Evolutionary conservation across 2,113 vertebrate genomes (phyloP), one percentile per base, ranked within the genome.

Genomic region (Turnix velox): DNA sequence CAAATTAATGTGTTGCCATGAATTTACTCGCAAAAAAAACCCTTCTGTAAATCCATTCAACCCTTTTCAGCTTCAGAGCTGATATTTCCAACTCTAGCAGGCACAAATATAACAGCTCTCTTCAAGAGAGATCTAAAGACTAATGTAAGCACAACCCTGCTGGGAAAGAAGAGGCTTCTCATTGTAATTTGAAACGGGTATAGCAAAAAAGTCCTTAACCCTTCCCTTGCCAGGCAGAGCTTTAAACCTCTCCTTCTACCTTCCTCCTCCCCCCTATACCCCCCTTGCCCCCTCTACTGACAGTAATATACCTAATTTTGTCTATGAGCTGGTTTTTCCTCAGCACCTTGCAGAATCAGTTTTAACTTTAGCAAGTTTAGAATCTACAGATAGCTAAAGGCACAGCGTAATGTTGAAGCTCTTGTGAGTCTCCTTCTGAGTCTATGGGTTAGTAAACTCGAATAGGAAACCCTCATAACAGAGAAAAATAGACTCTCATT

Each of bases 121-220:
- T 97, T 98, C 98, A 97, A 97, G 96, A 97, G 97, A 98, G 97
- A 97, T 98, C 98, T 98, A 98, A 98, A 98, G 98, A 98, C 98
- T 98, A 98, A 98, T 98, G 98, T 98, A 98, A 98, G 98, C 97
- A 98, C 97, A 98, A 98, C 98, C 98, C 98, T 96, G 98, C 98
- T 98, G 98, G 98, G 99, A 99, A 99, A 99, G 98, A 98, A 98
- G 99, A 99, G 98, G 98, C 98, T 98, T 98, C 98, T 99, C 99
- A 98, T 99, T 99, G 99, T 99, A 99, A 99, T 99, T 98, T 97
- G 99, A 99, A 98, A 98, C 97, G 97, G 97, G 97, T 96, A 98
- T 98, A 98, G 98, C 97, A 96, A 98, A 95, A 93, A 97, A 97
- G 97, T 95, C 93, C 75, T 98, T 98, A 98, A 98, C 98, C 98